A percentile compares a stretch with the other conserved stretches of the same genome.
Evolutionary conservation across 1,140 invertebrate species (phyloP).

Genomic region (Caenorhabditis inopinata): DNA sequence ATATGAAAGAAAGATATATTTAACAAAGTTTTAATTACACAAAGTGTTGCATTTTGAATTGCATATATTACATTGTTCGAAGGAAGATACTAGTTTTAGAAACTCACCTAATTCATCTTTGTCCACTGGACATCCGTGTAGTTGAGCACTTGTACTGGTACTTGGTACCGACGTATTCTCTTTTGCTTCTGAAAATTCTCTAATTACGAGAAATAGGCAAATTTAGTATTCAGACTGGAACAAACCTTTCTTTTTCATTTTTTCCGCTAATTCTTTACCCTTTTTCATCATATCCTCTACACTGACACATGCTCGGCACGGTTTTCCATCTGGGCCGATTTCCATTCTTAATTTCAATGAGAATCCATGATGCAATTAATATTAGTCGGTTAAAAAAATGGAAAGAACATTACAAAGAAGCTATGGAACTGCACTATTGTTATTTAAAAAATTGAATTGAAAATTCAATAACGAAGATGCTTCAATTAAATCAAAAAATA

Average conservation of each 20-base stretch:
- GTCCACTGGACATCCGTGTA: constrained; percentile 62
- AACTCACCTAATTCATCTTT: constrained; percentile 60
- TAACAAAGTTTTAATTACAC: too few species aligned
- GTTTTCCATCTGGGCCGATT: constrained; percentile 43
- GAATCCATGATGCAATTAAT: too few species aligned
- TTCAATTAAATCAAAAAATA: too few species aligned
- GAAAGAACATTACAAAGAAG: too few species aligned
- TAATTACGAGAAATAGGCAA: background rate
- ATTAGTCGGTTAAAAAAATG: too few species aligned
- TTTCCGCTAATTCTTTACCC: constrained; percentile 51
- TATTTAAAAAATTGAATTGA: too few species aligned
- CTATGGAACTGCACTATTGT: too few species aligned
- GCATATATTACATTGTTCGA: too few species aligned
- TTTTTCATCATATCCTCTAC: constrained; percentile 61
- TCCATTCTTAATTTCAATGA: background rate
- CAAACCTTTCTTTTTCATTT: constrained; percentile 36
- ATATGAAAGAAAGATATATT: too few species aligned
- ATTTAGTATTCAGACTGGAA: background rate
- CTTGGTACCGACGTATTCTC: background rate
- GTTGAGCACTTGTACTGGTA: background rate
- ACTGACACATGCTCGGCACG: constrained; percentile 62
- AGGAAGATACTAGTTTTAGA: background rate
- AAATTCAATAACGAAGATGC: too few species aligned
- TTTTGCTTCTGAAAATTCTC: background rate
- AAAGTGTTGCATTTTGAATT: too few species aligned